Evolutionary conservation across 2,797 vertebrate species (phyloP).

Genomic region (Fistularia commersonii): DNA sequence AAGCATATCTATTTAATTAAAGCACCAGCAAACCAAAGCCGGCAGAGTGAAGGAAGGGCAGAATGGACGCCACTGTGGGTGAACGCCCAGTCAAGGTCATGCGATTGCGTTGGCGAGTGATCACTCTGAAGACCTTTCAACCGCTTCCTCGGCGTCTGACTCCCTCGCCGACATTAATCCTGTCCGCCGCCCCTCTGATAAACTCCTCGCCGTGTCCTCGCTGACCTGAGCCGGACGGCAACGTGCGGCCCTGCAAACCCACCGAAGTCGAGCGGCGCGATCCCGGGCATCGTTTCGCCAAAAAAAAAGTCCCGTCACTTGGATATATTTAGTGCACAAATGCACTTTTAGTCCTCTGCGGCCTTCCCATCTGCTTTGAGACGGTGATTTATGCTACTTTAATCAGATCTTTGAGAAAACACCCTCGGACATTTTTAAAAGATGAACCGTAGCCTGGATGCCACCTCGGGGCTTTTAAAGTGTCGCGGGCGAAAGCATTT

Average conservation of each 20-base stretch:
- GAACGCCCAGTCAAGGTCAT: constrained; percentile 21
- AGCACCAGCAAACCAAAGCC: neutral
- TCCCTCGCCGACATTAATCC: constrained; percentile 26
- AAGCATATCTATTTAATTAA: constrained; percentile 20
- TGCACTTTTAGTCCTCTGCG: neutral
- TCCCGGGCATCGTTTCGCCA: neutral
- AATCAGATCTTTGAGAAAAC: neutral
- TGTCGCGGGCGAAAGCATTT: no score
- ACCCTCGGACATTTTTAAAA: no score
- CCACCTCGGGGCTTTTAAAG: no score
- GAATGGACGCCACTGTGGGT: neutral
- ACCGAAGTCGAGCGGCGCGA: neutral
- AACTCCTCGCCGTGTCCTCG: constrained; percentile 20
- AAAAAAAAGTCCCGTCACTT: constrained; percentile 2
- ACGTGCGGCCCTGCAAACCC: neutral
- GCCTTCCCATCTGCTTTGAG: neutral
- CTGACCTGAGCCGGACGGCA: constrained; percentile 13
- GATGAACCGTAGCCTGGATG: no score
- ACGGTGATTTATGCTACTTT: neutral
- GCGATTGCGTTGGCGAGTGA: neutral
- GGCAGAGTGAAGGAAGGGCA: constrained; percentile 2
- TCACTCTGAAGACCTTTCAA: constrained; percentile 24
- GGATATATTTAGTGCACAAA: constrained; percentile 15
- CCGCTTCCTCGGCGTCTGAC: constrained; percentile 6
- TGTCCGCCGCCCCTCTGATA: constrained; percentile 6